Percentiles rank a stretch among this genome's conserved stretches.
These are phyloP conservation scores for Ypsolopha scabrella DNA, from an alignment of 2,888 invertebrate species.

Conservation along the genomic window DNA sequence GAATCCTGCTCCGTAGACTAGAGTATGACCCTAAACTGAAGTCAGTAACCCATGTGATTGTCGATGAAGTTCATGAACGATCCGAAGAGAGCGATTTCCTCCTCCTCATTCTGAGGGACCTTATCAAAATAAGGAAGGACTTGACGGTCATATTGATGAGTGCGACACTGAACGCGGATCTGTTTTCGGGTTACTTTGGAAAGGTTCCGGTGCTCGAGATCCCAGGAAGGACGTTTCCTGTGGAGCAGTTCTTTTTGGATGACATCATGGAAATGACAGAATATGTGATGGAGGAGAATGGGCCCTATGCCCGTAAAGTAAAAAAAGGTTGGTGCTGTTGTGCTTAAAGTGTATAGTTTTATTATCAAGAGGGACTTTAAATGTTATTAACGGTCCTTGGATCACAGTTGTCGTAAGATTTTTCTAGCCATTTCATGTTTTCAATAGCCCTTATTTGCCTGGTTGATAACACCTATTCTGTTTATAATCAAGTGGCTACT, in stretches of 20 bases:
- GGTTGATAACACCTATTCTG: no score
- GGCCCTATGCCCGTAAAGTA: slow-evolving; percentile 73
- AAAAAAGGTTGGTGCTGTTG: slow-evolving; percentile 59
- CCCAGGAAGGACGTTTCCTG: slow-evolving; percentile 88
- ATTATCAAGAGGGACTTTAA: no score
- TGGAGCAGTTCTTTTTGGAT: slow-evolving; percentile 84
- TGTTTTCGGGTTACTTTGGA: slow-evolving; percentile 88
- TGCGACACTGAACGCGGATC: slow-evolving; percentile 87
- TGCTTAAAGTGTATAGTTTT: no score
- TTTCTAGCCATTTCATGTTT: no score
- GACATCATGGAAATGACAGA: slow-evolving; percentile 77
- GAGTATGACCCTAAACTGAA: slow-evolving; percentile 82
- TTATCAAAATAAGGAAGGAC: slow-evolving; percentile 78
- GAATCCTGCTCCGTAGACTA: slow-evolving; percentile 86
- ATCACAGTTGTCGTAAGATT: no score
- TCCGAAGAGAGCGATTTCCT: slow-evolving; percentile 93
- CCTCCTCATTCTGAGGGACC: slow-evolving; percentile 82
- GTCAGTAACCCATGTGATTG: slow-evolving; percentile 85
- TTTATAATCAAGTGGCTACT: no score
- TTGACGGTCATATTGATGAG: slow-evolving; percentile 93
- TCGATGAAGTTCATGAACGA: slow-evolving; percentile 95
- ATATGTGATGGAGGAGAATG: slow-evolving; percentile 61
- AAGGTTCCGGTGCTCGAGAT: slow-evolving; percentile 83
- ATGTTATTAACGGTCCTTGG: no score
- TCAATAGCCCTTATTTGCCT: no score